These are phyloP conservation scores for Triplophysa yarkandensis DNA, from an alignment of 2,797 vertebrate species.

Conservation along the genomic window DNA sequence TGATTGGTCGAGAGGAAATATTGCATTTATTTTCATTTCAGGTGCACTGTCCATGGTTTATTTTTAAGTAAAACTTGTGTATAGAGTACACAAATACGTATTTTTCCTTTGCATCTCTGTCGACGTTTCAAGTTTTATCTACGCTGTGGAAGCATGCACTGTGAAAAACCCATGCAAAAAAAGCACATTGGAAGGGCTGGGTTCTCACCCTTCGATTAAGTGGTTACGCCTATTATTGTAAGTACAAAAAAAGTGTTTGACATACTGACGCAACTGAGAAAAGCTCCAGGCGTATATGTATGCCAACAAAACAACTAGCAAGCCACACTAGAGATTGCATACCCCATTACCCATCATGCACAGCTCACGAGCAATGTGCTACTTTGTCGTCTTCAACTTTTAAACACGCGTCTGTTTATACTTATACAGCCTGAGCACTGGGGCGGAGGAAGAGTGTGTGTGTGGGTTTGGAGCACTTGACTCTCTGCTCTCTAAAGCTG, in stretches of 20 bases:
- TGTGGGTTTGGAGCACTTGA: conserved; percentile 69
- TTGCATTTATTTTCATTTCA: too few species aligned
- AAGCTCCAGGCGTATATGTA: too few species aligned
- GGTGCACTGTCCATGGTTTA: too few species aligned
- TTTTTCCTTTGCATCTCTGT: too few species aligned
- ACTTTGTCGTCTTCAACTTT: conserved; percentile 24
- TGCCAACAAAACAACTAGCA: background rate
- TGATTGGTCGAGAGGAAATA: too few species aligned
- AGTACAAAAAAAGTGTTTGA: too few species aligned
- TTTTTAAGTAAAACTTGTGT: too few species aligned
- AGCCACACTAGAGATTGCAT: background rate
- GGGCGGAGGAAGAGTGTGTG: background rate
- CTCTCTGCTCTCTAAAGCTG: conserved; percentile 75
- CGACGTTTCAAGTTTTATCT: too few species aligned
- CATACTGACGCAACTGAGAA: too few species aligned
- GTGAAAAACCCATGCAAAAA: too few species aligned
- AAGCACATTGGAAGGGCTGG: conserved; percentile 17
- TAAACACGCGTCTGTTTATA: conserved; percentile 45
- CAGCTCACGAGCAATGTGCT: conserved; percentile 15
- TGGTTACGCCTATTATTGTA: conserved; percentile 23
- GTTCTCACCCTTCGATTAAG: background rate
- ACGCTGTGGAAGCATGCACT: too few species aligned
- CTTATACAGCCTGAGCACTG: conserved; percentile 16
- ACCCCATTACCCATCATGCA: conserved; percentile 2
- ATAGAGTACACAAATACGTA: too few species aligned